Conservation (phyloP, 1,140 invertebrate species). For the Lepidostoma basale region DNA sequence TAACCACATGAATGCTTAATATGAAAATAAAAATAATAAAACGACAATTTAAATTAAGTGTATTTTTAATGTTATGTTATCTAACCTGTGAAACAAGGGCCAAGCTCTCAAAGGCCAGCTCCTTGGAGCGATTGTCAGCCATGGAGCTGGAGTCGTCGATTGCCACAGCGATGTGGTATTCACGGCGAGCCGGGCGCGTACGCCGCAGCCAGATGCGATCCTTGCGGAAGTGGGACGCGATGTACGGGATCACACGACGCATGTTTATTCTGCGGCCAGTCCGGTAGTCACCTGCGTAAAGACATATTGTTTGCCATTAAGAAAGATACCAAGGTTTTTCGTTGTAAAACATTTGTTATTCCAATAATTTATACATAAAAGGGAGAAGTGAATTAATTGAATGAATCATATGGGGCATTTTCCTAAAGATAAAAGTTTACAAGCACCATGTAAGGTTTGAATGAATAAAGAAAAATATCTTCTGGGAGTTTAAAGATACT, state of each 20-base stretch:
- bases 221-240: slow-evolving; percentile 98
- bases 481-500: too few relatives aligned
- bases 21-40: background rate
- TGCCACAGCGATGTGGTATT: slow-evolving; percentile 96
- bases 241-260: slow-evolving; percentile 94
- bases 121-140: slow-evolving; percentile 87
- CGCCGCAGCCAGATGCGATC: slow-evolving; percentile 98
- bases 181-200: slow-evolving; percentile 92
- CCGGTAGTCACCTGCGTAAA: slow-evolving; percentile 78
- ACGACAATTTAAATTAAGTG: background rate
- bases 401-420: too few relatives aligned
- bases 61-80: background rate
- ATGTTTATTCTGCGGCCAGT: slow-evolving; percentile 98
- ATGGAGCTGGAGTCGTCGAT: slow-evolving; percentile 97
- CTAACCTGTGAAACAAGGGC: slow-evolving; percentile 80
- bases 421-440: too few relatives aligned
- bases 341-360: too few relatives aligned
- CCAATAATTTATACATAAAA: too few relatives aligned
- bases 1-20: too few relatives aligned
- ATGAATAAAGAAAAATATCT: too few relatives aligned
- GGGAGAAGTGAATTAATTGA: too few relatives aligned
- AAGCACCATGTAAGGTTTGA: too few relatives aligned
- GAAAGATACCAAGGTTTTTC: too few relatives aligned
- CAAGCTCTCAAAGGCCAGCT: slow-evolving; percentile 92
- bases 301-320: too few relatives aligned